Evolutionary conservation across 2,888 invertebrate species (phyloP).

Genomic region (Philereme vetulata): DNA sequence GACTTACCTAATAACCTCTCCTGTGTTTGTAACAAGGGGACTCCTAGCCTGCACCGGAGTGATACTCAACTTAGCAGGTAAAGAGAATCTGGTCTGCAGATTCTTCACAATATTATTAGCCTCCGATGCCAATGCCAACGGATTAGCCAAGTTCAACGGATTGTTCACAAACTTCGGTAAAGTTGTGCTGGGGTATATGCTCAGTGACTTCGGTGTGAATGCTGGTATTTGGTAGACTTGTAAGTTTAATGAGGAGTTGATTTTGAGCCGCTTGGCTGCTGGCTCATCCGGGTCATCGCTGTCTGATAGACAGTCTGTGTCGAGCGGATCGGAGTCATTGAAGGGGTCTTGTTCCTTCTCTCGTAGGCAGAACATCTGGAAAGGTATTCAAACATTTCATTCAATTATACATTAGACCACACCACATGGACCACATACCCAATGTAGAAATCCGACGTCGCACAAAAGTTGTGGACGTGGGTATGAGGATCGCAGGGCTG

Average conservation of each 20-base stretch:
- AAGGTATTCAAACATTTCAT: conserved; percentile 10
- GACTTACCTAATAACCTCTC: conserved; percentile 61
- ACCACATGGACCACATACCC: too few species aligned
- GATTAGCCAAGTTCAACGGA: conserved; percentile 72
- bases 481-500: too few species aligned
- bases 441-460: too few species aligned
- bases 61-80: conserved; percentile 70
- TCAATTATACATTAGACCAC: too few species aligned
- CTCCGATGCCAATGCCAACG: conserved; percentile 60
- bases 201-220: conserved; percentile 63
- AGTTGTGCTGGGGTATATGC: conserved; percentile 59
- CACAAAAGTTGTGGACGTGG: too few species aligned
- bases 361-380: conserved; percentile 79
- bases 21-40: conserved; percentile 47
- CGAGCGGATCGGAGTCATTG: conserved; percentile 61
- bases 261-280: conserved; percentile 62
- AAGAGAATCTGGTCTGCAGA: conserved; percentile 62
- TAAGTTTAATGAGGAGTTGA: conserved; percentile 63
- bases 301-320: conserved; percentile 55
- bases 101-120: conserved; percentile 65
- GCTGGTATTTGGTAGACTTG: conserved; percentile 77
- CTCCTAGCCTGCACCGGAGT: conserved; percentile 58
- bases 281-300: conserved; percentile 68
- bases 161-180: conserved; percentile 70
- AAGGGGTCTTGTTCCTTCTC: conserved; percentile 60